phyloP scores from a whole-genome alignment of 2,113 vertebrate genomes.

The Planiliza haematocheilus region DNA sequence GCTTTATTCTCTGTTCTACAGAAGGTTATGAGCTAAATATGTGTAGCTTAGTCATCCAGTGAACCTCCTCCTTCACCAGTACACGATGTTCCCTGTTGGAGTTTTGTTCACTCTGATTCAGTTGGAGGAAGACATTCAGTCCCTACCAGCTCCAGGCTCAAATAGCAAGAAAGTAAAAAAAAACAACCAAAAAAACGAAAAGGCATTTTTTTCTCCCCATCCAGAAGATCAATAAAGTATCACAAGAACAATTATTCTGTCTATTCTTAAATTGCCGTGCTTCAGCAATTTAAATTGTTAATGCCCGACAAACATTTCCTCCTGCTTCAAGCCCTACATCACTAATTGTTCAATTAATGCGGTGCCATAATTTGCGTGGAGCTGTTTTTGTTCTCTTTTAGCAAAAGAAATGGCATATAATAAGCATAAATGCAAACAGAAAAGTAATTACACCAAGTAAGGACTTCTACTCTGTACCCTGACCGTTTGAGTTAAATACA shows the following conservation, averaged over 20 bases:
- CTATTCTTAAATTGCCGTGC: not conserved
- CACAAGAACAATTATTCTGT: slow-evolving; percentile 16
- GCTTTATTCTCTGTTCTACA: not conserved
- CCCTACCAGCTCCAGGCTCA: not conserved
- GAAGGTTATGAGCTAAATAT: not conserved
- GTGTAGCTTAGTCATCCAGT: not conserved
- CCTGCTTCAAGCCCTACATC: not conserved
- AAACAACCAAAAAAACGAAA: not conserved
- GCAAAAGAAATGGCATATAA: slow-evolving; percentile 16
- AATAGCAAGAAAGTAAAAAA: no score
- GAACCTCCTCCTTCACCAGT: not conserved
- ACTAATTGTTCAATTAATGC: slow-evolving; percentile 24
- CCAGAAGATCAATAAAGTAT: slow-evolving; percentile 24
- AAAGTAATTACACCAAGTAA: slow-evolving; percentile 1
- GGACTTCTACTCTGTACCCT: not conserved
- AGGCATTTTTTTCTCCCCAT: slow-evolving; percentile 7
- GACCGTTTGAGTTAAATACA: not conserved
- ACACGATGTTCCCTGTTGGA: not conserved
- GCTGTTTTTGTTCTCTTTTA: not conserved
- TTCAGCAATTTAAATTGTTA: slow-evolving; percentile 22
- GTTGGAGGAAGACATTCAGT: not conserved
- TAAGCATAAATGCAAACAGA: not conserved
- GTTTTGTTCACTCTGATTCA: not conserved
- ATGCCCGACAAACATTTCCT: slow-evolving; percentile 20
- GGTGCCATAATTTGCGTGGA: slow-evolving; percentile 10